Percentiles rank a stretch among this genome's conserved stretches.
phyloP scores from a whole-genome alignment of 2,113 vertebrate species.

The Cnemophilus loriae region DNA sequence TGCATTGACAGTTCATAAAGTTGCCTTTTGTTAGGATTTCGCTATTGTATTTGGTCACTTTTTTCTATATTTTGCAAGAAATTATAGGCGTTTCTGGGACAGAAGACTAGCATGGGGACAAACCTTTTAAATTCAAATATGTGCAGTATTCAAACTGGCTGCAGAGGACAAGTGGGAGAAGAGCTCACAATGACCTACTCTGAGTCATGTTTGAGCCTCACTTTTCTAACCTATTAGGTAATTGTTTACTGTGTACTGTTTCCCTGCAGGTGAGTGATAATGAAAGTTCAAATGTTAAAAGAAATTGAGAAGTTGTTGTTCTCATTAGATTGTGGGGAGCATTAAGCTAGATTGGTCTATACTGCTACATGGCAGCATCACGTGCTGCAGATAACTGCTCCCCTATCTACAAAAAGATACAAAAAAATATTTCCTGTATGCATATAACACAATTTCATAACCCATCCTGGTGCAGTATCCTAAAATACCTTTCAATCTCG shows the following conservation, averaged over 20 bases:
- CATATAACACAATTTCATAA: background rate
- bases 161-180: background rate
- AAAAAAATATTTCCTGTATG: background rate
- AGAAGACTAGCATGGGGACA: background rate
- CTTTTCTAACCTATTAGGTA: background rate
- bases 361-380: background rate
- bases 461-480: background rate
- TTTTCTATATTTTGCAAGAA: background rate
- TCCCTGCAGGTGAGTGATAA: background rate
- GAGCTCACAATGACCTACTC: background rate
- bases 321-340: background rate
- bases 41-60: background rate
- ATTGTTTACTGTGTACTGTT: constrained; percentile 1
- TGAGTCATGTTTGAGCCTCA: background rate
- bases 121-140: background rate
- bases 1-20: background rate
- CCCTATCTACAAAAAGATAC: background rate
- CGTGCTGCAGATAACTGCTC: background rate
- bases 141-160: background rate
- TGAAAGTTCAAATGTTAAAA: background rate
- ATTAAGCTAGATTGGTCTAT: background rate
- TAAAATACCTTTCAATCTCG: background rate
- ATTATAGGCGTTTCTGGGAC: background rate
- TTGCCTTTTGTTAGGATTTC: background rate
- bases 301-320: background rate